A percentile compares a stretch with the other conserved stretches of the same genome.
These are phyloP conservation scores for Poeciliopsis infans DNA, from an alignment of 2,797 vertebrate species.

Conservation along the genomic window DNA sequence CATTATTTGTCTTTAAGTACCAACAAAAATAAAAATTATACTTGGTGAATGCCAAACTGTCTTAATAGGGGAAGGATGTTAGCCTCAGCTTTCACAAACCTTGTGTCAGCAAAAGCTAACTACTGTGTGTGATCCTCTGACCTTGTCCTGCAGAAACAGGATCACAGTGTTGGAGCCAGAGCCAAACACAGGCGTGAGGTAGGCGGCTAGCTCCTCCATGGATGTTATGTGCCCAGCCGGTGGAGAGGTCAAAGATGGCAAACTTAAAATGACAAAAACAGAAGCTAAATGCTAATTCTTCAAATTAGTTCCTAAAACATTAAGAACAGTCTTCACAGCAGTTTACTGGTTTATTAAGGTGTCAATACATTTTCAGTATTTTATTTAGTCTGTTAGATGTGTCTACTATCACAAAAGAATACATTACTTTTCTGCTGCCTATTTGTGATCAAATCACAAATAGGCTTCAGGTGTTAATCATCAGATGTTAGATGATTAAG, in stretches of 20 bases:
- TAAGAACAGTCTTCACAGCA: background rate
- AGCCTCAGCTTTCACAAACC: too few relatives aligned
- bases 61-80: background rate
- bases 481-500: background rate
- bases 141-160: slow-evolving; percentile 91
- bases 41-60: background rate
- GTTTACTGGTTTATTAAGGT: background rate
- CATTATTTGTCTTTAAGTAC: background rate
- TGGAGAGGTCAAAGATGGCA: slow-evolving; percentile 70
- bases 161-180: slow-evolving; percentile 83
- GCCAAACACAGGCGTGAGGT: slow-evolving; percentile 80
- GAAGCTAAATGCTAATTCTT: background rate
- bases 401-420: background rate
- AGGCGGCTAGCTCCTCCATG: slow-evolving; percentile 75
- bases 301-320: background rate
- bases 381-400: background rate
- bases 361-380: background rate
- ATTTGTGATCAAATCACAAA: background rate
- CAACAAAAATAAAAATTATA: background rate
- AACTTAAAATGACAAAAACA: slow-evolving; percentile 47
- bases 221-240: slow-evolving; percentile 85
- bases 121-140: slow-evolving; percentile 46
- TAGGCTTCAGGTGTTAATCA: too few relatives aligned
- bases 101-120: background rate
- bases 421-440: background rate